These are phyloP conservation scores for Scleropages formosus DNA, from an alignment of 2,797 vertebrate genomes.

Conservation along the genomic window DNA sequence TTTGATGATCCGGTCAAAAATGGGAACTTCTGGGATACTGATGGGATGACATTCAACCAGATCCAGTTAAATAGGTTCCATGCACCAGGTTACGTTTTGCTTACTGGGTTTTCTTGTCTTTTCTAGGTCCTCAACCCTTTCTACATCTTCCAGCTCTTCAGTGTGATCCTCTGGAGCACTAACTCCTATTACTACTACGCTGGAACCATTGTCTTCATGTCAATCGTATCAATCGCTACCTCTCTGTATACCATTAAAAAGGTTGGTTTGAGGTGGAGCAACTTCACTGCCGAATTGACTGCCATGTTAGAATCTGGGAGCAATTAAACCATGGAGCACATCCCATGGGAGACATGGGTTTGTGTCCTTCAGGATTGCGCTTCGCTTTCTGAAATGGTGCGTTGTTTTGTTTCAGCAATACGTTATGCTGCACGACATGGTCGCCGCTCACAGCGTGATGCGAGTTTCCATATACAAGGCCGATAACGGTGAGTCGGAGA, in stretches of 20 bases:
- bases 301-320: too few species aligned
- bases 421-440: constrained; percentile 91
- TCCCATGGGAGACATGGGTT: not conserved
- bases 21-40: not conserved
- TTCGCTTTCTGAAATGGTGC: constrained; percentile 17
- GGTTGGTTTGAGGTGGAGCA: constrained; percentile 63
- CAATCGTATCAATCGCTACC: constrained; percentile 91
- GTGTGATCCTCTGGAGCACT: constrained; percentile 90
- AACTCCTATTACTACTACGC: constrained; percentile 99
- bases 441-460: constrained; percentile 84
- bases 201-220: constrained; percentile 92
- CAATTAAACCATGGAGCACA: too few species aligned
- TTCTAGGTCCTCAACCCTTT: constrained; percentile 96
- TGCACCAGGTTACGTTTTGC: not conserved
- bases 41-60: too few species aligned
- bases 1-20: not conserved
- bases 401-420: constrained; percentile 79
- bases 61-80: too few species aligned
- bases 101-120: constrained; percentile 13
- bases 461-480: constrained; percentile 83
- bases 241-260: constrained; percentile 97
- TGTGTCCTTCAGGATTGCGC: not conserved
- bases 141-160: constrained; percentile 99
- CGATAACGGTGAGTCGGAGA: constrained; percentile 70
- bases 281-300: too few species aligned